phyloP scores from a whole-genome alignment of 1,140 invertebrate species.

The Temnothorax curvispinosus region DNA sequence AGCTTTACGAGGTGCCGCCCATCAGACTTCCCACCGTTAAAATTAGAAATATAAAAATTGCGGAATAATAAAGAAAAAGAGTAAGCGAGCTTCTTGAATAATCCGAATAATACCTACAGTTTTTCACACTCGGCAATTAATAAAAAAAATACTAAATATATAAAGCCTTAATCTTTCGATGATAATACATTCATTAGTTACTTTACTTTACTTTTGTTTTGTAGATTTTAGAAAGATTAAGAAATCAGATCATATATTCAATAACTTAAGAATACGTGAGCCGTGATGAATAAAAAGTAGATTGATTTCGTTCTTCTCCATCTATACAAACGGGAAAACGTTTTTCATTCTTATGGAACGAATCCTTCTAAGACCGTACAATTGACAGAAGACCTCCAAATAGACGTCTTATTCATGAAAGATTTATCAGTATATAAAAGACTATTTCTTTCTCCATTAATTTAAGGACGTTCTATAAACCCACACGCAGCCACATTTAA shows the following conservation, averaged over 20 bases:
- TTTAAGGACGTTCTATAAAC: background rate
- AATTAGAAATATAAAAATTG: constrained; percentile 39
- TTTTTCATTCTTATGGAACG: constrained; percentile 5
- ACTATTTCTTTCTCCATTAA: background rate
- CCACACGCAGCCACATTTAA: background rate
- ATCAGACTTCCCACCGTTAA: constrained; percentile 18
- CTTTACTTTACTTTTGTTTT: background rate
- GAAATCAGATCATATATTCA: background rate
- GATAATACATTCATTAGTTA: background rate
- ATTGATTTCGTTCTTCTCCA: background rate
- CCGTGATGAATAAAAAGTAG: background rate
- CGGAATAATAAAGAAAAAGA: background rate
- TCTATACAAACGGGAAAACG: background rate
- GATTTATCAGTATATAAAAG: constrained; percentile 43
- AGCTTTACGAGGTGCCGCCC: constrained; percentile 17
- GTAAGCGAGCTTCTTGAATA: background rate
- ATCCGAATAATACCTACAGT: background rate
- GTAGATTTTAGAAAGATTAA: background rate
- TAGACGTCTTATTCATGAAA: constrained; percentile 42
- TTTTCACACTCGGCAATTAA: background rate
- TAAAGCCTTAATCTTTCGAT: background rate
- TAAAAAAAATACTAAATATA: background rate
- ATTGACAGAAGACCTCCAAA: constrained; percentile 38
- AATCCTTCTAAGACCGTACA: constrained; percentile 32
- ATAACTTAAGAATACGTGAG: background rate